A percentile compares a stretch with the other conserved stretches of the same genome.
Evolutionary conservation across 2,888 invertebrate genomes (phyloP).

Genomic region (Epinotia demarniana): DNA sequence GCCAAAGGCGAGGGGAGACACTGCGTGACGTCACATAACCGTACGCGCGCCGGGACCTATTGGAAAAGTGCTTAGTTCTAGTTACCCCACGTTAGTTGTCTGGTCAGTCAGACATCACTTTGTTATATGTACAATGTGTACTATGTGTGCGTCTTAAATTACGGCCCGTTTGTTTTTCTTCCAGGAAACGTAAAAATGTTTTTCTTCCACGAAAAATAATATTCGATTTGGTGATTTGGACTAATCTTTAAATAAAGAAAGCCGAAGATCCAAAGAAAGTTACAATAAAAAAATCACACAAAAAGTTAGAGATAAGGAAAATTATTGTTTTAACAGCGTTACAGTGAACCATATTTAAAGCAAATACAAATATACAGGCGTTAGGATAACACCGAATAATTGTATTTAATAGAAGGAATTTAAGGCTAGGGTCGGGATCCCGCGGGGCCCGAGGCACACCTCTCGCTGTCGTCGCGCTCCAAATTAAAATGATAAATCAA

Average conservation of each 20-base stretch:
- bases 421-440: conserved; percentile 67
- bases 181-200: no score
- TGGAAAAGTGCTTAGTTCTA: conserved; percentile 17
- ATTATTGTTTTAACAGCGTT: conserved; percentile 34
- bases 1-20: conserved; percentile 53
- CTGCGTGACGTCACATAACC: conserved; percentile 71
- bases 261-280: not conserved
- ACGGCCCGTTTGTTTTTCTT: no score
- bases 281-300: not conserved
- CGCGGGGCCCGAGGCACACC: conserved; percentile 66
- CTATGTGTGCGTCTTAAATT: no score
- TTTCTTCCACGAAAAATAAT: no score
- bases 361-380: conserved; percentile 41
- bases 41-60: conserved; percentile 9
- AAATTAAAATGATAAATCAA: conserved; percentile 84
- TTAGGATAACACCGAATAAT: conserved; percentile 44
- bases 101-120: not conserved
- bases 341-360: conserved; percentile 35
- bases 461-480: conserved; percentile 71
- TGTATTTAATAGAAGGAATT: conserved; percentile 70
- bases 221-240: no score
- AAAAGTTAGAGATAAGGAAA: conserved; percentile 26
- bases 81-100: no score
- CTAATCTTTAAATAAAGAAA: no score
- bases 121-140: no score